These are phyloP conservation scores for Phenacoccus solenopsis DNA, from an alignment of 1,140 invertebrate genomes.

Conservation along the genomic window DNA sequence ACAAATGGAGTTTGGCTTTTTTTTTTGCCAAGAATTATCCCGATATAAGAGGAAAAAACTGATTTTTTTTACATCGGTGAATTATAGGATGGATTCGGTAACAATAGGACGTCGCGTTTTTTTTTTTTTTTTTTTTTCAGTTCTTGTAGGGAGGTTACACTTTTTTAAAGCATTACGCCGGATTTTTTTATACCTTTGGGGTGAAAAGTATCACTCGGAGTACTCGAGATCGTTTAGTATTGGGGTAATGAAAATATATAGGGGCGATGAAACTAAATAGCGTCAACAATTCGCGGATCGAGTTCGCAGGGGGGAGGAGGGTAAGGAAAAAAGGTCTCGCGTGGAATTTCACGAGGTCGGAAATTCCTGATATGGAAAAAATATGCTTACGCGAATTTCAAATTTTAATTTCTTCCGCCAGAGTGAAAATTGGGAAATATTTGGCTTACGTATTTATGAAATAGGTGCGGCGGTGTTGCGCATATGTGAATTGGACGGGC, in stretches of 20 bases:
- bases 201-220: background rate
- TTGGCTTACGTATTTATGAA: too few species aligned
- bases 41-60: background rate
- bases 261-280: background rate
- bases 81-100: background rate
- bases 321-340: too few species aligned
- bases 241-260: background rate
- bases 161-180: background rate
- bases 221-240: conserved; percentile 7
- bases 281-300: too few species aligned
- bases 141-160: background rate
- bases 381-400: too few species aligned
- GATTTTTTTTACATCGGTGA: background rate
- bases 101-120: conserved; percentile 8
- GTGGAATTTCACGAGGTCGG: too few species aligned
- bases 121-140: too few species aligned
- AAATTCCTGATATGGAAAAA: too few species aligned
- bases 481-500: too few species aligned
- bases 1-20: conserved; percentile 4
- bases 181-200: background rate
- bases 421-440: too few species aligned
- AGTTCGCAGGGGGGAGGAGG: too few species aligned
- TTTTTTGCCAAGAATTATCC: conserved; percentile 9
- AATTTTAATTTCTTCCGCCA: too few species aligned
- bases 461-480: too few species aligned